Evolutionary conservation across 2,113 vertebrate genomes (phyloP).

Genomic region (Benitochromis conjunctus): DNA sequence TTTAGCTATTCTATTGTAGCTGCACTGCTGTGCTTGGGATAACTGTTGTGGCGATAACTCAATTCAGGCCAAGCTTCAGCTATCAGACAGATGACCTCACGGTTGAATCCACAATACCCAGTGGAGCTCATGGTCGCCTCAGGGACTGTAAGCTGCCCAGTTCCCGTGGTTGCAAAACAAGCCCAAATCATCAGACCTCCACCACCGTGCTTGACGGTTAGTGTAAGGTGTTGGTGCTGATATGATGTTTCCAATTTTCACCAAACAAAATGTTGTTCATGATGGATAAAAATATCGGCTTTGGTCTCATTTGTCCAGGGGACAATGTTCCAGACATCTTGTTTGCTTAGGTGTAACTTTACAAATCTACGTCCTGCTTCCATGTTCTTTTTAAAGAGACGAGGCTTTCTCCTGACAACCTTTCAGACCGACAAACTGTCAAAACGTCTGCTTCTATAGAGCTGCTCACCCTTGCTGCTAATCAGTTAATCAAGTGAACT

Average conservation of each 20-base stretch:
- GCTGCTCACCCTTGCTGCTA: background rate
- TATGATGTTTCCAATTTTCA: background rate
- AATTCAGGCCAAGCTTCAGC: background rate
- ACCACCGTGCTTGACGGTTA: background rate
- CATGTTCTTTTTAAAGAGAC: background rate
- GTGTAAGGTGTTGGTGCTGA: background rate
- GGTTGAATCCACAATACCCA: background rate
- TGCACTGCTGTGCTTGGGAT: background rate
- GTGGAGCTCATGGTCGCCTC: no score
- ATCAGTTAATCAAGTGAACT: background rate
- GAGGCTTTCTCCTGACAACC: background rate
- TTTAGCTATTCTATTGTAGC: background rate
- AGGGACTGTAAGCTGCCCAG: background rate
- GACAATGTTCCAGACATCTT: background rate
- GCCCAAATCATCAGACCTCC: background rate
- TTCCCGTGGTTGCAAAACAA: background rate
- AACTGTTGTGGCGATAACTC: background rate
- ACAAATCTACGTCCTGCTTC: background rate
- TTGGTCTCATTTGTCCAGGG: background rate
- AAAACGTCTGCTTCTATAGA: background rate
- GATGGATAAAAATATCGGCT: background rate
- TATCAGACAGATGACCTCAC: background rate
- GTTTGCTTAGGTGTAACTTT: background rate
- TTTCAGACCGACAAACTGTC: background rate
- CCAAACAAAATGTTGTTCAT: background rate